Evolutionary conservation across 2,888 invertebrate genomes (phyloP), one percentile per base, ranked within the genome.

Genomic region (Chymomyza fuscimana): DNA sequence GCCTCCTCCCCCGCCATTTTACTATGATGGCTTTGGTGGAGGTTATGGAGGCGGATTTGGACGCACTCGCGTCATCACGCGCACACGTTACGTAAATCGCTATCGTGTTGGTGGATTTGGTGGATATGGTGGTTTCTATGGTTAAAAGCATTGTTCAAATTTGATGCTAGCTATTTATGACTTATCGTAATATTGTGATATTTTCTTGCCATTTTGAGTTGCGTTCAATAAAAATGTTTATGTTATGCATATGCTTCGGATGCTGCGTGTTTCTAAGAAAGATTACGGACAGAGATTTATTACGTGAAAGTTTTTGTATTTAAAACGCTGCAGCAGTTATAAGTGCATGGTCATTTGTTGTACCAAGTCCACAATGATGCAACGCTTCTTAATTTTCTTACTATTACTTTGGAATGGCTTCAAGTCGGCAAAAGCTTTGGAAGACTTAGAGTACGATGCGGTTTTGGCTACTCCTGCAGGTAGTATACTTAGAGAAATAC

Each of bases 1-100:
- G 32, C 77, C 82, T 0, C 76, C 82, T 0, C 76, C 72, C 9
- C 82, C 79, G 32, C 77, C 77, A 0, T 85, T 79, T 2, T 82
- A 74, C 50, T 78, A 68, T 40, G 79, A 83, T 4, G 83, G 79
- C 4, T 82, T 63, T n/a, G 81, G 79, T 12, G 79, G 71, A 25
- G 79, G 74, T 1, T 74, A 15, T 62, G 80, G 78, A n/a, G 78
- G 81, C 10, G 81, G 81, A 1, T 80, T 79, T 62, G 76, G 78
- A 40, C 79, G 83, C 46, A 80, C 81, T 1, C 88, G 82, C 10
- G 73, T 78, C 61, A 76, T 89, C 36, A 89, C 89, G 16, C 88
- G 88, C 32, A 89, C 89, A 0, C 81, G 86, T 40, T 70, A 70
- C 15, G 73, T 79, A 9, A 64, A 74, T 65, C 77, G 79, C 63